Percentiles rank a stretch among this genome's conserved stretches.
Evolutionary conservation across 1,140 invertebrate species (phyloP).

Genomic region (Lordiphosa clarofinis): DNA sequence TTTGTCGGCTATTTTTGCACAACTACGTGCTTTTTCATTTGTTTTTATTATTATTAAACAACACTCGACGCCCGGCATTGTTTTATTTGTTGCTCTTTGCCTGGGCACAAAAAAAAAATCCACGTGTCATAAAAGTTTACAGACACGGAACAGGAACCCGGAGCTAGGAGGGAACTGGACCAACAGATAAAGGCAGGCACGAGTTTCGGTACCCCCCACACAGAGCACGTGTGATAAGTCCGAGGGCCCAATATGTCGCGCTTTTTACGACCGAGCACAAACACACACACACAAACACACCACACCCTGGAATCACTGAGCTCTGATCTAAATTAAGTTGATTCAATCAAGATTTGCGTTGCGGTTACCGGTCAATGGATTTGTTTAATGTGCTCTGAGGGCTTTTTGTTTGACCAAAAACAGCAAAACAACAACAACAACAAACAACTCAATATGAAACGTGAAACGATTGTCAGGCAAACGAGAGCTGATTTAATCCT

Average conservation of each 20-base stretch:
- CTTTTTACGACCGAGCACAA: constrained; percentile 56
- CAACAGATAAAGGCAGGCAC: not conserved
- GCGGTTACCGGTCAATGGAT: constrained; percentile 51
- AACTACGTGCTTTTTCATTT: constrained; percentile 75
- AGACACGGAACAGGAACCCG: constrained; percentile 35
- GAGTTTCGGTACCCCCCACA: constrained; percentile 1
- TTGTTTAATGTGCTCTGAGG: constrained; percentile 54
- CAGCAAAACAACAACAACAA: constrained; percentile 10
- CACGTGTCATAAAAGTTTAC: constrained; percentile 76
- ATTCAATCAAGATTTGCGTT: constrained; percentile 74
- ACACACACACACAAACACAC: too few relatives aligned
- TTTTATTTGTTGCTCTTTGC: constrained; percentile 32
- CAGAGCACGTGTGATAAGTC: constrained; percentile 66
- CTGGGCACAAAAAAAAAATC: constrained; percentile 6
- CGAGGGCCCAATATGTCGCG: constrained; percentile 67
- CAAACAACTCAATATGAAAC: constrained; percentile 63
- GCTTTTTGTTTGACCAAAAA: constrained; percentile 18
- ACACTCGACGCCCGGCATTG: constrained; percentile 52
- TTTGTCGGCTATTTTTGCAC: constrained; percentile 33
- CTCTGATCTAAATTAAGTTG: constrained; percentile 76
- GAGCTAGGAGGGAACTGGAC: not conserved
- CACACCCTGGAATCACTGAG: constrained; percentile 62
- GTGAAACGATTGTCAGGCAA: constrained; percentile 55
- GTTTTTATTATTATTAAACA: constrained; percentile 77
- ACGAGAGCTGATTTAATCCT: constrained; percentile 46